Base-by-base conservation (phyloP, 2,797 vertebrate species). In the Enteromius mattozi region DNA sequence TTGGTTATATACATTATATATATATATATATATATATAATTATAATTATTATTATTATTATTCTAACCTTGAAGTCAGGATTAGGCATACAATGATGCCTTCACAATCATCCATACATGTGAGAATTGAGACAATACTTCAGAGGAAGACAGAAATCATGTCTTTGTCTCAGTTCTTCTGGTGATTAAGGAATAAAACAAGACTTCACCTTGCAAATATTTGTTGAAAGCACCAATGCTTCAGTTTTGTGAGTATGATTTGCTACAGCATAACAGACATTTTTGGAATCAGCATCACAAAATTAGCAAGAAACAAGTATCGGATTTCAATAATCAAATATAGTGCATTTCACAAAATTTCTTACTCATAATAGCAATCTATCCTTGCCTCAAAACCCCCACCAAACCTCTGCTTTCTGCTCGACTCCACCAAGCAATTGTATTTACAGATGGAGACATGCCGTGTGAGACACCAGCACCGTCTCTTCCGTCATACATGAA, bases 401-500 rank as follows among this genome's bases (percentile, higher is more conserved):
- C 45, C 13, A 27, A 66, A 14, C 75, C 19, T 61, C 70, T 37
- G 9, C 35, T 49, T 68, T 69, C 70, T 75, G 45, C 21, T 59
- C 49, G 21, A 17, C 16, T n/a, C 35, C 37, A 70, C 3, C 21
- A 35, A 59, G 35, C 16, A 80, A 21, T 40, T 9, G 40, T 9
- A 9, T 40, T 40, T 40, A 40, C 40, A 40, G 17, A 49, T 45
- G 21, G 86, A 84, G 59, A 54, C 66, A 30, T 83, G 82, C 69
- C 4, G 72, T 37, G 80, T 49, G 70, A 71, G 86, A 63, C 80
- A 87, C 83, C 69, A 24, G 37, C 27, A 71, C 72, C 13, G 72
- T 87, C 74, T 65, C 75, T 83, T 76, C 35, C 56, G 71, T 84
- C 87, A 85, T 85, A 85, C 83, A 78, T 89, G 87, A 83, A 47